Evolutionary conservation across 2,113 vertebrate species (phyloP).

Genomic region (Tyto alba): DNA sequence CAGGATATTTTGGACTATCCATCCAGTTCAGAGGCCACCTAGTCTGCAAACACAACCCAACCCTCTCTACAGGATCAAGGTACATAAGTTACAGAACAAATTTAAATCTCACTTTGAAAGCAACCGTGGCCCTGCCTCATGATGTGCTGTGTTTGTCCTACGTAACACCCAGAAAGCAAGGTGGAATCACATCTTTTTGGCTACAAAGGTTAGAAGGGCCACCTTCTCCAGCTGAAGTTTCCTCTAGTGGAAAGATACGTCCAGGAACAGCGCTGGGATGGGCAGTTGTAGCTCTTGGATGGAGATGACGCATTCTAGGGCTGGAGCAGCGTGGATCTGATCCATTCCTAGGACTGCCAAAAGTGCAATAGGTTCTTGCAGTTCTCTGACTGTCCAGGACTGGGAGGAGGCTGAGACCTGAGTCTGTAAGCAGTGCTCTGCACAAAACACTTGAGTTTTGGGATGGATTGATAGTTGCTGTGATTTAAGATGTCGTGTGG

Average conservation of each 20-base stretch:
- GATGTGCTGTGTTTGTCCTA: fast-evolving
- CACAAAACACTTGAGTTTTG: not conserved
- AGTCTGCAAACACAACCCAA: not conserved
- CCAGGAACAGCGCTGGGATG: not conserved
- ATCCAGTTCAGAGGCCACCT: not conserved
- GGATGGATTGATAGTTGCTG: not conserved
- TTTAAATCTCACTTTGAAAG: not conserved
- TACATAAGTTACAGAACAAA: fast-evolving
- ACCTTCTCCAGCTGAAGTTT: not conserved
- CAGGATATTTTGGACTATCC: not conserved
- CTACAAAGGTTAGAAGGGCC: not conserved
- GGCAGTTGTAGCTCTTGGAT: not conserved
- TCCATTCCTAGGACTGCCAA: not conserved
- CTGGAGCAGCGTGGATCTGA: not conserved
- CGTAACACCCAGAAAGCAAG: not conserved
- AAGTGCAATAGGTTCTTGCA: not conserved
- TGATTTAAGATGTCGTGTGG: not conserved
- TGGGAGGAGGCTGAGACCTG: not conserved
- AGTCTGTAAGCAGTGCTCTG: not conserved
- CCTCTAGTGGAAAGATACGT: not conserved
- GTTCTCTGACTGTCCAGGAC: not conserved
- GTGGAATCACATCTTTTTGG: fast-evolving
- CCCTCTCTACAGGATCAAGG: not conserved
- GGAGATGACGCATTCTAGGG: not conserved
- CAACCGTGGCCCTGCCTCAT: fast-evolving